Conservation (phyloP, 1,140 invertebrate genomes). For the Zaprionus lachaisei region DNA sequence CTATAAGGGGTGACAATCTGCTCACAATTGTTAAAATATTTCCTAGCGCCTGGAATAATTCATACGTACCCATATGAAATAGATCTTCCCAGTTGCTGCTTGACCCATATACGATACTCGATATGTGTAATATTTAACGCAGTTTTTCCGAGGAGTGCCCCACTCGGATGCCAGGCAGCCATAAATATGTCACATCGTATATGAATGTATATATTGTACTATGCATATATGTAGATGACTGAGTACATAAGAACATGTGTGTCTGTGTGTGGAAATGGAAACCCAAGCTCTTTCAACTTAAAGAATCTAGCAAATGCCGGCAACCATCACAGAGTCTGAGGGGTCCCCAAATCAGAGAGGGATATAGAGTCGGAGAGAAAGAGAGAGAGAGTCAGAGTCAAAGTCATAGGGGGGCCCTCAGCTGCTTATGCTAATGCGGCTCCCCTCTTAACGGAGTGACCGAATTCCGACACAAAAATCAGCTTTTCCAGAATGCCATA, state of each 20-base stretch:
- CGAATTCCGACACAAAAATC: conserved; percentile 39
- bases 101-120: conserved; percentile 24
- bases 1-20: not conserved
- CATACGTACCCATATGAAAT: not conserved
- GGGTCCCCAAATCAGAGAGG: conserved; percentile 14
- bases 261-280: conserved; percentile 24
- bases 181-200: conserved; percentile 36
- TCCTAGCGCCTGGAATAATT: not conserved
- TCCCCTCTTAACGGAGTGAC: conserved; percentile 32
- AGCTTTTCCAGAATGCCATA: conserved; percentile 60
- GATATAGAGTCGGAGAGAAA: not conserved
- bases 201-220: conserved; percentile 1
- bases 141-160: conserved; percentile 7
- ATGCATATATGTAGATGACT: not conserved
- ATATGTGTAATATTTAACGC: conserved; percentile 23
- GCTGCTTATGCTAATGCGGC: conserved; percentile 73
- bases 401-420: conserved; percentile 41
- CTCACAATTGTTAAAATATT: not conserved
- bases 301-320: conserved; percentile 33
- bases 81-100: conserved; percentile 18
- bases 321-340: conserved; percentile 25
- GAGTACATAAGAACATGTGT: not conserved
- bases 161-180: conserved; percentile 23
- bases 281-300: conserved; percentile 29
- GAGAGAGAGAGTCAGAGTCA: too few species aligned